phyloP scores from a whole-genome alignment of 2,797 vertebrate genomes.

The Simalia tracyae region DNA sequence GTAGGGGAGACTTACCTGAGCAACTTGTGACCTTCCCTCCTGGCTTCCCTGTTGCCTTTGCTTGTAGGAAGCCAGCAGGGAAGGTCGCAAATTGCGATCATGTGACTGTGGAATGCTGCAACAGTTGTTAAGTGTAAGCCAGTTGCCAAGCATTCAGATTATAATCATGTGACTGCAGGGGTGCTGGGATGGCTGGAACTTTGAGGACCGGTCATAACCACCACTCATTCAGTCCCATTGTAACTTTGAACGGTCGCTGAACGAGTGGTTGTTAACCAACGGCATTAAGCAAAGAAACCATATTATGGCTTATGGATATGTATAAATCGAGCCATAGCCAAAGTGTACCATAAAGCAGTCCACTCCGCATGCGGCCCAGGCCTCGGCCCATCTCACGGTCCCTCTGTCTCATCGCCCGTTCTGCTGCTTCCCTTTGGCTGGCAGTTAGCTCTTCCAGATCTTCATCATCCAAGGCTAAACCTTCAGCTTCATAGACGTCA shows the following conservation, averaged over 20 bases:
- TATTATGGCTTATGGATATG: neutral
- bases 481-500: constrained; percentile 89
- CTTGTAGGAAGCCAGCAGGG: neutral
- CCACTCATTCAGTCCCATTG: no score
- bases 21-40: neutral
- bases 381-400: constrained; percentile 83
- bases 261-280: no score
- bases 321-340: neutral
- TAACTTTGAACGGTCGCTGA: no score
- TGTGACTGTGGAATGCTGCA: neutral
- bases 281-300: no score
- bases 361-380: constrained; percentile 83
- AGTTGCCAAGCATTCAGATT: no score
- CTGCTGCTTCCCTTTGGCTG: constrained; percentile 88
- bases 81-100: neutral
- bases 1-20: neutral
- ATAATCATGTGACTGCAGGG: no score
- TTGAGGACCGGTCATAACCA: no score
- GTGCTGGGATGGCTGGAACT: no score
- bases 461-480: constrained; percentile 87
- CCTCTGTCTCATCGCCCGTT: constrained; percentile 87
- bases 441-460: constrained; percentile 91
- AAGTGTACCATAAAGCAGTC: constrained; percentile 85
- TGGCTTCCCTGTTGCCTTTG: neutral
- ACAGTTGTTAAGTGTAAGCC: neutral